Conservation (phyloP, 2,113 vertebrate genomes). For the Hydropotes inermis region DNA sequence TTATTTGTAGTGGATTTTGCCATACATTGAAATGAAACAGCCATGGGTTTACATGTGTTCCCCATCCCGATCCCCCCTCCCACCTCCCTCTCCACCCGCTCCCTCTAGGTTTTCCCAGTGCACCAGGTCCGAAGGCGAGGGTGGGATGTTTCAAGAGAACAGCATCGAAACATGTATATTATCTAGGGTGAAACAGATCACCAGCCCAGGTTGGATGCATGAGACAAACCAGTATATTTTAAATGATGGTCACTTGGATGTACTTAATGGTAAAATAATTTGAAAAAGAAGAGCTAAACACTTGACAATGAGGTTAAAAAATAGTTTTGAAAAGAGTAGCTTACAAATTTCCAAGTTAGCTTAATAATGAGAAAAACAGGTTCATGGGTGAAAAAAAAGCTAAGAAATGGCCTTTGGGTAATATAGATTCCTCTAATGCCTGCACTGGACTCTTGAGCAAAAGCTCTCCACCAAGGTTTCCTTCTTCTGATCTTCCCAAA, state of each 20-base stretch:
- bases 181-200: too few relatives aligned
- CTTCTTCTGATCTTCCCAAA: slow-evolving; percentile 57
- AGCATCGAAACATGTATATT: too few relatives aligned
- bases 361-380: slow-evolving; percentile 40
- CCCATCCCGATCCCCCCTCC: too few relatives aligned
- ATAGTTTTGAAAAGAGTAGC: not conserved
- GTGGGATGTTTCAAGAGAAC: too few relatives aligned
- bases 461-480: slow-evolving; percentile 27
- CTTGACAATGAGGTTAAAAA: not conserved
- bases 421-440: slow-evolving; percentile 35
- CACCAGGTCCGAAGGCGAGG: too few relatives aligned
- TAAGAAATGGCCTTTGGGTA: slow-evolving; percentile 49
- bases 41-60: too few relatives aligned
- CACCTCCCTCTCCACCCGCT: too few relatives aligned
- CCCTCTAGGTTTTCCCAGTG: too few relatives aligned
- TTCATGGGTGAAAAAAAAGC: slow-evolving; percentile 13
- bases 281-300: slow-evolving; percentile 28
- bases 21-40: too few relatives aligned
- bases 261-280: slow-evolving; percentile 51
- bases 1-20: too few relatives aligned
- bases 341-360: slow-evolving; percentile 2
- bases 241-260: slow-evolving; percentile 33
- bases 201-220: too few relatives aligned
- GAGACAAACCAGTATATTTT: slow-evolving; percentile 34
- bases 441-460: not conserved